phyloP scores from a whole-genome alignment of 2,797 vertebrate species.

The Rhabdomys pumilio region DNA sequence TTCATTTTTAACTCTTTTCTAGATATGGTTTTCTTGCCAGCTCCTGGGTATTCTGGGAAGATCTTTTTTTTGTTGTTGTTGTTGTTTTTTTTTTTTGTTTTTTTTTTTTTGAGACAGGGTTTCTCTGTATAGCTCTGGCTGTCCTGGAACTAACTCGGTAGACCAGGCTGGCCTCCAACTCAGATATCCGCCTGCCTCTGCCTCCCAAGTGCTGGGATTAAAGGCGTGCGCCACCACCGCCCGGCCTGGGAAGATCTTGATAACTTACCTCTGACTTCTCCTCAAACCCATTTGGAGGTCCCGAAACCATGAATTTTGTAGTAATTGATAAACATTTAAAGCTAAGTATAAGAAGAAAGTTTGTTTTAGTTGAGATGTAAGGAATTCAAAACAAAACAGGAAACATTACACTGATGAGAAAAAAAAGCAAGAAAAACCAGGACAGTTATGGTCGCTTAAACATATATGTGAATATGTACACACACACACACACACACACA shows the following conservation, averaged over 20 bases:
- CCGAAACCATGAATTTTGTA: background rate
- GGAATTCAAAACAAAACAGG: too few relatives aligned
- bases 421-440: conserved; percentile 16
- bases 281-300: background rate
- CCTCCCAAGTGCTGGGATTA: too few relatives aligned
- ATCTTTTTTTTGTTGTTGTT: too few relatives aligned
- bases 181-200: too few relatives aligned
- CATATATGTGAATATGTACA: background rate
- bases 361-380: background rate
- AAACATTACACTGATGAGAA: too few relatives aligned
- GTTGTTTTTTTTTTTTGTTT: too few relatives aligned
- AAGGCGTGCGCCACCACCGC: too few relatives aligned
- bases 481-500: background rate
- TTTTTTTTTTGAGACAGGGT: too few relatives aligned
- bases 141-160: too few relatives aligned
- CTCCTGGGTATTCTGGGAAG: background rate
- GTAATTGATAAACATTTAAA: conserved; percentile 28
- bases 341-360: background rate
- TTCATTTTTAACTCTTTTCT: background rate
- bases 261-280: background rate
- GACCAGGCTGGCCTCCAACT: too few relatives aligned
- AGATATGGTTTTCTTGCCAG: background rate
- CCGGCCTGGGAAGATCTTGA: too few relatives aligned
- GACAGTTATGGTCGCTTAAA: background rate
- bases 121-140: too few relatives aligned